These are phyloP conservation scores for Drosophila anceps DNA, from an alignment of 2,888 invertebrate genomes.

Conservation along the genomic window DNA sequence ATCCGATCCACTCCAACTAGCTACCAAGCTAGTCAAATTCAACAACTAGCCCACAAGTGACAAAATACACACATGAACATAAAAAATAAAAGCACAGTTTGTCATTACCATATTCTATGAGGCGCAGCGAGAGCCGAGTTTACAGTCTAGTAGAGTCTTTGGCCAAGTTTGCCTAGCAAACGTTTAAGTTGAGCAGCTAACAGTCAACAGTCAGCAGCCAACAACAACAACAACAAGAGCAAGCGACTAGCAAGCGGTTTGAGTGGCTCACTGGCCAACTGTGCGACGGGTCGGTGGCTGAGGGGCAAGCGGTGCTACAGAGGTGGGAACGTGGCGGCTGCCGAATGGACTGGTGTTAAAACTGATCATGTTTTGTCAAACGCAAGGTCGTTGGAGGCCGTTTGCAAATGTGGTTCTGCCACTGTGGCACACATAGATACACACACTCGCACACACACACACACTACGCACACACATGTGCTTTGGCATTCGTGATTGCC, in stretches of 20 bases:
- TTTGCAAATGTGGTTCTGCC: constrained; percentile 81
- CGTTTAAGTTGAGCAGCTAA: constrained; percentile 59
- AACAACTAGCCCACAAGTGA: constrained; percentile 67
- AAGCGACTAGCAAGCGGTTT: constrained; percentile 29
- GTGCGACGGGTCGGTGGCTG: neutral
- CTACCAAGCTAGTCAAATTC: constrained; percentile 33
- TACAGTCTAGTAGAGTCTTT: constrained; percentile 39
- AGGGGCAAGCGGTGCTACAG: constrained; percentile 1
- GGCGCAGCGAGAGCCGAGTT: constrained; percentile 32
- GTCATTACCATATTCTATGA: constrained; percentile 68
- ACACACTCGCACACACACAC: constrained; percentile 13
- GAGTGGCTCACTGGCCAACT: constrained; percentile 24
- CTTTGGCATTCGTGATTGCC: constrained; percentile 66
- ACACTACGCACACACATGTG: constrained; percentile 12
- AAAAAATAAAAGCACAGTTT: constrained; percentile 69
- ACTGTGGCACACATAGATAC: constrained; percentile 76
- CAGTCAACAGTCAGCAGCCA: constrained; percentile 37
- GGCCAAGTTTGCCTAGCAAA: constrained; percentile 69
- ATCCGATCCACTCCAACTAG: constrained; percentile 20
- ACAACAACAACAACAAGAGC: constrained; percentile 36
- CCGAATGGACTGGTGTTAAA: constrained; percentile 71
- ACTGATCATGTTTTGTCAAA: constrained; percentile 82
- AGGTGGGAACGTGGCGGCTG: constrained; percentile 22
- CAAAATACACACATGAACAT: constrained; percentile 70
- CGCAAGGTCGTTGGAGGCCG: constrained; percentile 85